Percentiles rank a stretch among this genome's conserved stretches.
Evolutionary conservation across 2,113 vertebrate genomes (phyloP).

Genomic region (Lamprologus tigripictilis): DNA sequence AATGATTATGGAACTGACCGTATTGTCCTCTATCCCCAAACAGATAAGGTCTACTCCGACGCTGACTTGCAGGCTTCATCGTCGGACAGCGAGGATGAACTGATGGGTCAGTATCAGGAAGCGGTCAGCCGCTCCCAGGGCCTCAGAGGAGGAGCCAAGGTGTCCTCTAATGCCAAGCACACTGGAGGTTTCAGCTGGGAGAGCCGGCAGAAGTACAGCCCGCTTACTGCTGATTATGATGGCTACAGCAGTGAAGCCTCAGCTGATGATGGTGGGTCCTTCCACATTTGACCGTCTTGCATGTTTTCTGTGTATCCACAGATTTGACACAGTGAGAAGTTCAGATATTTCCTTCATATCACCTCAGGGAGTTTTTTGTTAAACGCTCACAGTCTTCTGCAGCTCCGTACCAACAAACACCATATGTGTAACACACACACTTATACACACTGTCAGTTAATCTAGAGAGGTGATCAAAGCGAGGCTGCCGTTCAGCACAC

Average conservation of each 20-base stretch:
- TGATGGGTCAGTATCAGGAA: constrained; percentile 92
- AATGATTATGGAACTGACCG: fast-evolving
- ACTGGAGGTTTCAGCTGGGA: constrained; percentile 85
- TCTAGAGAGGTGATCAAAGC: constrained; percentile 56
- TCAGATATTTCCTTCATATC: background rate
- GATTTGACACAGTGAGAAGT: background rate
- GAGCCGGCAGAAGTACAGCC: constrained; percentile 88
- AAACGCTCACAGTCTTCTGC: background rate
- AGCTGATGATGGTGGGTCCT: constrained; percentile 83
- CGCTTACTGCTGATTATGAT: constrained; percentile 84
- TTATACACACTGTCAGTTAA: constrained; percentile 29
- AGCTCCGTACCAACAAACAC: background rate
- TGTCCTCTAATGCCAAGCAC: constrained; percentile 52
- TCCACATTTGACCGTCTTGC: background rate
- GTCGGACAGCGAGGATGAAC: constrained; percentile 96
- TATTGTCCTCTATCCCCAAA: background rate
- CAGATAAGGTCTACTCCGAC: constrained; percentile 82
- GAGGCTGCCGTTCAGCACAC: constrained; percentile 31
- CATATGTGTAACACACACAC: background rate
- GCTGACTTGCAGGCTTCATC: constrained; percentile 83
- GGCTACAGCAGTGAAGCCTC: constrained; percentile 96
- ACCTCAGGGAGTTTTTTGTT: background rate
- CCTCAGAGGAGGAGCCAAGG: constrained; percentile 61
- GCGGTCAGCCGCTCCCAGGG: constrained; percentile 83
- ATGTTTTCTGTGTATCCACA: background rate